Base-by-base conservation (phyloP, 2,888 invertebrate genomes). In the Perizoma affinitatum region DNA sequence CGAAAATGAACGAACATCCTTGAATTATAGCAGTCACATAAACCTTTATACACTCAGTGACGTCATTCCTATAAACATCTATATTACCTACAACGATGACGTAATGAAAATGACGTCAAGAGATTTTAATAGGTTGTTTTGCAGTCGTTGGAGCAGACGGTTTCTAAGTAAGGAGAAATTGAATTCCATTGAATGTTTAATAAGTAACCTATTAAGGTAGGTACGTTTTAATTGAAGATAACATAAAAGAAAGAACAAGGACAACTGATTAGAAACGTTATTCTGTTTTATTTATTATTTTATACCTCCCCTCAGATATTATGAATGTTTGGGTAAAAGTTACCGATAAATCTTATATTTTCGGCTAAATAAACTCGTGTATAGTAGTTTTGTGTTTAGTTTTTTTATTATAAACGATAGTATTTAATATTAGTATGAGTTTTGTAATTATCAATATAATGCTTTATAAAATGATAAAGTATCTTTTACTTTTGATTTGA, bases 21-120 rank as follows among this genome's bases (percentile, higher is more conserved):
- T 41, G 44, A 58, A 57, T 47, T 41, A 46, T 57, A 40, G 45
- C 34, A 38, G 22, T 46, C 44, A 40, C 41, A 48, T 45, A 42
- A 43, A 55, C 54, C 48, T 40, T 58, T n/a, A n/a, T 61, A 58
- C 58, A 51, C 34, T 46, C 51, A 49, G 57, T 59, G 53, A 61
- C 51, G 49, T 63, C 63, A 65, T 60, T 49, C 34, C 34, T 49
- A 44, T 49, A 53, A 40, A 52, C 38, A 42, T 36, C 7, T 36
- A 52, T 35, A 43, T 44, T 52, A 54, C 45, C 45, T 41, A 38
- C 22, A 9, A 11, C 57, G n/a, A 34, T 58, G 51, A 58, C 52
- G 57, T 46, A 58, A 58, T 42, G 33, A 34, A 47, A 5, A 47
- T 52, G 41, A 52, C 57, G 57, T 36, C 48, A 55, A 43, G 6